Evolutionary conservation across 2,888 invertebrate species (phyloP), one percentile per base, ranked within the genome.

Genomic region (Stegana nigrithorax): DNA sequence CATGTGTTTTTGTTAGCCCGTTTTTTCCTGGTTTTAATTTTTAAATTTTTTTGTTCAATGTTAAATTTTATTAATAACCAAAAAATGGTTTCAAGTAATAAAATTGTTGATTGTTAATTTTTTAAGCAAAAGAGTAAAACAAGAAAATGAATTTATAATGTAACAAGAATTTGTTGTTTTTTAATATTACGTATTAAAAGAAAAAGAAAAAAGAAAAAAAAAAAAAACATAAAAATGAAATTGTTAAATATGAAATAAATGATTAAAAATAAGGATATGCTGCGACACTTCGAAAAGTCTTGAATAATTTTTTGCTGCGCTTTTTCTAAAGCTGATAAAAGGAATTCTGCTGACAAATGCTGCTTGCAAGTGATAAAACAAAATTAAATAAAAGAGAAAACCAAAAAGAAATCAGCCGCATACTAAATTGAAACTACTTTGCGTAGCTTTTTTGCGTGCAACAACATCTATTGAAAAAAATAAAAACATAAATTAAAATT

Each of bases 21-120:
- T n/a, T n/a, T n/a, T n/a, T n/a, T n/a, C n/a, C n/a, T n/a, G n/a
- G n/a, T n/a, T n/a, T n/a, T n/a, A n/a, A n/a, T n/a, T n/a, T n/a
- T n/a, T n/a, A n/a, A n/a, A n/a, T n/a, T n/a, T n/a, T n/a, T n/a
- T n/a, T n/a, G n/a, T 19, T 23, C 25, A 50, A 42, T 44, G 59
- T 29, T n/a, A 21, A 26, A 32, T 59, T 57, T n/a, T 58, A 63
- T 66, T 60, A 51, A 68, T 59, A 66, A 63, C 62, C 56, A 62
- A 45, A 25, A 82, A 83, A 85, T 83, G 85, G 85, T 85, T 85
- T 85, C 85, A 85, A 78, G 80, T 78, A 81, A 77, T 70, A 71
- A 83, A 81, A 83, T 84, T 84, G 84, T 85, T 85, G 81, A 84
- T 75, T 84, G 85, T 84, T n/a, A n/a, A n/a, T 85, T 85, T 84